phyloP scores from a whole-genome alignment of 2,797 vertebrate genomes.

The Ceryle rudis region DNA sequence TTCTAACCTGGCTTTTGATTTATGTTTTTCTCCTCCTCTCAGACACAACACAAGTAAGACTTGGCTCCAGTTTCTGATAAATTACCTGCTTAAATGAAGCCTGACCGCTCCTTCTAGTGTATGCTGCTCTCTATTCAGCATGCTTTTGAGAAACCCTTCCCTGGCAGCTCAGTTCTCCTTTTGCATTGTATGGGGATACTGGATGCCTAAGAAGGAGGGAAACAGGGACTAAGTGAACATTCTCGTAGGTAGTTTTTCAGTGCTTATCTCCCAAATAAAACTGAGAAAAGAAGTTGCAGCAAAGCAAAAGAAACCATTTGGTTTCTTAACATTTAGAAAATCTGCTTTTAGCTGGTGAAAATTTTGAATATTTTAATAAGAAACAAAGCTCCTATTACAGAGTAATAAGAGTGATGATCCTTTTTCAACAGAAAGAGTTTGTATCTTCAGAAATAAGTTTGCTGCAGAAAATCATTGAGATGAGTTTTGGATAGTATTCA shows the following conservation, averaged over 20 bases:
- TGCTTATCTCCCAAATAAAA: neutral
- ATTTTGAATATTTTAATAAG: neutral
- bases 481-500: neutral
- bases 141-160: neutral
- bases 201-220: neutral
- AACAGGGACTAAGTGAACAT: neutral
- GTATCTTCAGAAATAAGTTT: neutral
- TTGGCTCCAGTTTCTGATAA: neutral
- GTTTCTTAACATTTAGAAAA: neutral
- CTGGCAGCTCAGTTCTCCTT: neutral
- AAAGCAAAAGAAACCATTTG: neutral
- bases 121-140: neutral
- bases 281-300: neutral
- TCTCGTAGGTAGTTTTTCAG: neutral
- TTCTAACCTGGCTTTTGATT: neutral
- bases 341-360: neutral
- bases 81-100: neutral
- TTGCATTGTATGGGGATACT: neutral
- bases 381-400: neutral
- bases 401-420: neutral
- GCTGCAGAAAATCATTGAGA: neutral
- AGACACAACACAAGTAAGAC: neutral
- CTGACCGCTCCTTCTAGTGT: neutral
- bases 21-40: neutral
- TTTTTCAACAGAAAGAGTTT: neutral